Percentiles rank a stretch among this genome's conserved stretches.
Evolutionary conservation across 2,113 vertebrate genomes (phyloP).

Genomic region (Micromys minutus): DNA sequence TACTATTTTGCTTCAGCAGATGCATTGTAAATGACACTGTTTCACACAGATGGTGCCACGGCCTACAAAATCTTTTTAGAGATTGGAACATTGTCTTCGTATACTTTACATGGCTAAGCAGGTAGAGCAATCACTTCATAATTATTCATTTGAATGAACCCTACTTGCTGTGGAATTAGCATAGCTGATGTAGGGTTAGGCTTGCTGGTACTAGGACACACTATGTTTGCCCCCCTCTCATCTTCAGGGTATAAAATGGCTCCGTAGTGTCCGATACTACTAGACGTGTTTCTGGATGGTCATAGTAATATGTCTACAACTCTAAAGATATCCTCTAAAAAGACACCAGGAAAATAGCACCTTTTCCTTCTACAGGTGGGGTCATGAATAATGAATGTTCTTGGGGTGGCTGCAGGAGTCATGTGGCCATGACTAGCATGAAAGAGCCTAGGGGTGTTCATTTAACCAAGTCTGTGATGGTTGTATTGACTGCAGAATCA

Average conservation of each 20-base stretch:
- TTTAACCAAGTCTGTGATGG: slow-evolving; percentile 76
- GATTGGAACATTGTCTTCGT: not conserved
- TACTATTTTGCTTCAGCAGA: not conserved
- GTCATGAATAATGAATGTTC: slow-evolving; percentile 65
- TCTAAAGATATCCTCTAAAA: slow-evolving; percentile 45
- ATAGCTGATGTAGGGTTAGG: not conserved
- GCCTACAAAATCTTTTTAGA: not conserved
- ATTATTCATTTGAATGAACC: not conserved
- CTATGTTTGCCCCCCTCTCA: not conserved
- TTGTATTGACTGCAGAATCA: slow-evolving; percentile 76
- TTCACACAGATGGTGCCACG: not conserved
- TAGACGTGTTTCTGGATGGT: not conserved
- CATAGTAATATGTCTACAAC: not conserved
- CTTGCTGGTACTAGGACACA: not conserved
- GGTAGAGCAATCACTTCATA: not conserved
- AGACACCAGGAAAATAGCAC: not conserved
- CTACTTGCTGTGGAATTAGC: not conserved
- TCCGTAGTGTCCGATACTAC: not conserved
- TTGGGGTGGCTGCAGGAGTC: slow-evolving; percentile 38
- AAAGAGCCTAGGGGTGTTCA: slow-evolving; percentile 70
- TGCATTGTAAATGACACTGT: not conserved
- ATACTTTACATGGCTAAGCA: not conserved
- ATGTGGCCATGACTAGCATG: slow-evolving; percentile 65
- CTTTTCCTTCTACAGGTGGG: slow-evolving; percentile 58
- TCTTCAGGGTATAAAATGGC: not conserved